phyloP scores from a whole-genome alignment of 2,888 invertebrate genomes.

The Alviniconcha strummeri region DNA sequence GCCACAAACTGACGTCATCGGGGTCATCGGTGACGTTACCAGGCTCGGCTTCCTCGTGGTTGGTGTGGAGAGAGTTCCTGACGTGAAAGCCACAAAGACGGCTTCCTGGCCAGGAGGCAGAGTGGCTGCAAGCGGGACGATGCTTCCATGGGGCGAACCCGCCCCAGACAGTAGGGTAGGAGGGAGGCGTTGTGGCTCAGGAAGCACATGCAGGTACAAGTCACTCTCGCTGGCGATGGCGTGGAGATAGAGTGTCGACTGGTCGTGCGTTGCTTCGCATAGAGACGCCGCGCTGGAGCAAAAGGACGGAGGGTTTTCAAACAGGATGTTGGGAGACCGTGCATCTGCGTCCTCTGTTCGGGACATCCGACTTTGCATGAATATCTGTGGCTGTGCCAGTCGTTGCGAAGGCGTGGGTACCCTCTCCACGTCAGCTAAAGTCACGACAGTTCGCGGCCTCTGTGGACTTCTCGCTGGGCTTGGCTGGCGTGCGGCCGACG shows the following conservation, averaged over 20 bases:
- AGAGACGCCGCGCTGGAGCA: background rate
- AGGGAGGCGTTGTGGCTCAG: background rate
- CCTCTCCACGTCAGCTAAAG: too few relatives aligned
- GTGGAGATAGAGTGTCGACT: slow-evolving; percentile 15
- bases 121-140: background rate
- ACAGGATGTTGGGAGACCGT: background rate
- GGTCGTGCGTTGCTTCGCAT: background rate
- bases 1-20: background rate
- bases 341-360: too few relatives aligned
- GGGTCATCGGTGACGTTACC: background rate
- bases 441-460: too few relatives aligned
- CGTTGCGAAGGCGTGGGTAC: too few relatives aligned
- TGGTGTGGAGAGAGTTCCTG: background rate
- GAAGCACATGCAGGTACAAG: background rate
- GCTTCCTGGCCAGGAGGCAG: background rate
- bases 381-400: too few relatives aligned
- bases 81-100: background rate
- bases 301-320: slow-evolving; percentile 6
- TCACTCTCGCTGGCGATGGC: background rate
- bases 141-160: background rate
- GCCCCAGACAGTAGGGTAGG: background rate
- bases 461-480: background rate
- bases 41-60: background rate
- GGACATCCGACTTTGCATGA: too few relatives aligned
- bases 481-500: background rate